Conservation (phyloP, 2,888 invertebrate genomes). For the Amitus sp. region DNA sequence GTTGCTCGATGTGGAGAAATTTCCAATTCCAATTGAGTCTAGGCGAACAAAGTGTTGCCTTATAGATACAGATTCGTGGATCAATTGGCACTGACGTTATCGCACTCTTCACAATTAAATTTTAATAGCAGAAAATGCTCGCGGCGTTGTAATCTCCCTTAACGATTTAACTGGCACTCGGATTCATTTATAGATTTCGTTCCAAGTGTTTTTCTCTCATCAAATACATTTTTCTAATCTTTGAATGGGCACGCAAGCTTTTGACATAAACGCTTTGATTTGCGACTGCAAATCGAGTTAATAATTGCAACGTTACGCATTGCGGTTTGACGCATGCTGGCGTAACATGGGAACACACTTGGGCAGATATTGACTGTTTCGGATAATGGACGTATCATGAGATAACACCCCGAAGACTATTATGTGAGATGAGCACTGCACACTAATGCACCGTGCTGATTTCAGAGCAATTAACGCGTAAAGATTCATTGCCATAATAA, state of each 20-base stretch:
- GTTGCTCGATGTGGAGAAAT: constrained; percentile 22
- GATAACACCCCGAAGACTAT: constrained; percentile 36
- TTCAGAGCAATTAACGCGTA: constrained; percentile 39
- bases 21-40: constrained; percentile 25
- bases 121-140: too few species aligned
- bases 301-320: not conserved
- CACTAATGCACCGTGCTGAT: constrained; percentile 36
- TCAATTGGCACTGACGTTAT: constrained; percentile 2
- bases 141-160: too few species aligned
- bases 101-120: too few species aligned
- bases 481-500: constrained; percentile 35
- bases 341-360: constrained; percentile 33
- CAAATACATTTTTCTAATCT: too few species aligned
- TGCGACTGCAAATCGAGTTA: not conserved
- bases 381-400: constrained; percentile 42
- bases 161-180: not conserved
- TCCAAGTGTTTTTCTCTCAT: too few species aligned
- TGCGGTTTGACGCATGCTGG: constrained; percentile 15
- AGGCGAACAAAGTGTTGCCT: constrained; percentile 27
- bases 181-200: too few species aligned
- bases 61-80: constrained; percentile 13
- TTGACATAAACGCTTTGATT: too few species aligned
- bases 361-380: constrained; percentile 33
- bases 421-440: constrained; percentile 34
- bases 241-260: too few species aligned